Conservation (phyloP, 2,888 invertebrate genomes). For the Malachius bipustulatus region DNA sequence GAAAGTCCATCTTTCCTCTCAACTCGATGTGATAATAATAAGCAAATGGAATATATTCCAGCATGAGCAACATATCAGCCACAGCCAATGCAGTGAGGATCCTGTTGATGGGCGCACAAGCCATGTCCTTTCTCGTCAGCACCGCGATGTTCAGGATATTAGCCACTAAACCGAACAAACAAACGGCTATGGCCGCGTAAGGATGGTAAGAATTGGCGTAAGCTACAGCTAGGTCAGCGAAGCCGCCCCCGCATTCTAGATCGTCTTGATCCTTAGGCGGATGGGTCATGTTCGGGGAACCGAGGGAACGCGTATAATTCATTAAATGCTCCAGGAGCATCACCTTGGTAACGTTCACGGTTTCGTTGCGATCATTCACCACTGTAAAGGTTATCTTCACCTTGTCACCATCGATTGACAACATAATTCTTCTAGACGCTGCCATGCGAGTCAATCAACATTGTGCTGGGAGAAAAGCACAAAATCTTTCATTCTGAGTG, state of each 20-base stretch:
- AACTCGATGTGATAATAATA: conserved; percentile 51
- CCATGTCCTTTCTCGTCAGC: conserved; percentile 69
- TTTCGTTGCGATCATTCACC: no score
- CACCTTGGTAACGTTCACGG: no score
- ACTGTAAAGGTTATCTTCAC: no score
- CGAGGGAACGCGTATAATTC: no score
- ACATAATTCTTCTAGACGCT: no score
- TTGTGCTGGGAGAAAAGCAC: no score
- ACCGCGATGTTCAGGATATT: conserved; percentile 81
- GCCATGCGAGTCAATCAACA: no score
- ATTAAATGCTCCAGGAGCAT: no score
- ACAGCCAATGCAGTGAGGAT: conserved; percentile 77
- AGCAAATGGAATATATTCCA: conserved; percentile 71
- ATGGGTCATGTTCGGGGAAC: no score
- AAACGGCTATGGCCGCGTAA: conserved; percentile 71
- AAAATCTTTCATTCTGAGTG: no score
- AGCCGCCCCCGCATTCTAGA: conserved; percentile 17
- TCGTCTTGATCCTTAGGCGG: not conserved
- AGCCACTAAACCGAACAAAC: conserved; percentile 75
- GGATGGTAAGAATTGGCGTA: conserved; percentile 65
- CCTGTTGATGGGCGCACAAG: conserved; percentile 73
- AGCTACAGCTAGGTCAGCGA: conserved; percentile 42
- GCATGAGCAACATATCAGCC: conserved; percentile 81
- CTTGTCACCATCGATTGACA: no score
- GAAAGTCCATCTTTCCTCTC: conserved; percentile 52